Evolutionary conservation across 1,140 invertebrate genomes (phyloP), one percentile per base, ranked within the genome.

Genomic region (Thalassaphorura encarpata): DNA sequence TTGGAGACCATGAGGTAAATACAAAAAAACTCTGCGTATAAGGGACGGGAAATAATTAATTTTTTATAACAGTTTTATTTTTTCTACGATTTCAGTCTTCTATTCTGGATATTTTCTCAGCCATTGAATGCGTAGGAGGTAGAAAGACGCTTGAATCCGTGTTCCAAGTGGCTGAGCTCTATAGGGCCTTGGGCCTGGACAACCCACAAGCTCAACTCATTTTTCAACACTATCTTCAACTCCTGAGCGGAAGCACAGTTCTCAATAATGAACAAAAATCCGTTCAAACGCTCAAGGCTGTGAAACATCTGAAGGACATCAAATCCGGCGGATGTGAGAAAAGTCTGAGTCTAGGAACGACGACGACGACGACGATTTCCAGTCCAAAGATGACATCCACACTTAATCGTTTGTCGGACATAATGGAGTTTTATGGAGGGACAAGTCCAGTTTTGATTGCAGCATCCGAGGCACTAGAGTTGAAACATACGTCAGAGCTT

Each of bases 261-360:
- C n/a, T n/a, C n/a, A 29, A 54, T 15, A 58, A 62, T 26, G 24
- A 31, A 0, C 16, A 5, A 8, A 62, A 62, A 27, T 58, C 56
- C 11, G 24, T n/a, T n/a, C 48, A 55, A 27, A 62, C 61, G 4
- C 41, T 62, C 4, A 42, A 39, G 13, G 28, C 59, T 19, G 56
- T 62, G 2, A 42, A 50, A 18, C 24, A 33, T n/a, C 36, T 62
- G 15, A 62, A 62, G 36, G 53, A 51, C 3, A 56, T 62, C 31
- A 48, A 62, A 36, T 15, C 39, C 2, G 19, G 16, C 5, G 11
- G 24, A 29, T 6, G 43, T 23, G 23, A 29, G 16, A 19, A 21
- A 40, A 15, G 40, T 27, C 26, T 19, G 15, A 3, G 4, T 2
- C 27, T 3, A 18, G 51, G 33, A 36, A 36, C 33, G 33, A 36